Evolutionary conservation across 64 coral and sea anemone species (phyloP), one percentile per base, ranked within the genome.

Genomic region (Orbicella faveolata): DNA sequence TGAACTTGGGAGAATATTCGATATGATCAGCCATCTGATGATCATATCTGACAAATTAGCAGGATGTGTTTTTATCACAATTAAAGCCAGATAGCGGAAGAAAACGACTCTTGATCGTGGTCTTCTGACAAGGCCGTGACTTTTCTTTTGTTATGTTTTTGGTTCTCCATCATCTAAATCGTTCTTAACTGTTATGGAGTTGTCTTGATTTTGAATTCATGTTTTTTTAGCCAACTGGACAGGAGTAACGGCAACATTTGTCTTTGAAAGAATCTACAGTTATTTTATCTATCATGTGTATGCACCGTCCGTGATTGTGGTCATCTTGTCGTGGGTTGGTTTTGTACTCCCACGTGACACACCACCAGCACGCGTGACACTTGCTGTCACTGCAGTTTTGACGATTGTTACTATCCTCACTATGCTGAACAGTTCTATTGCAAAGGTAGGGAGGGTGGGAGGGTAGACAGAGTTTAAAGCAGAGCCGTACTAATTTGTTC

Each of bases 241-340:
- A 23, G 89, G 89, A 0, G 36, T 94, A 26, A 91, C 59, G 11
- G 89, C 89, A 57, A 82, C 84, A 78, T 89, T 94, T 37, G 70
- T 53, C 9, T 87, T 94, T 87, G n/a, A 64, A 61, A 36, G 89
- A 20, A 94, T 85, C 48, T 94, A 75, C 75, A 94, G 93, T 73
- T 90, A 94, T 70, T 94, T 91, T 34, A 75, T 94, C 44, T 91
- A 88, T 54, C 73, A 94, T 75, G 93, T 84, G 0, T 94, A 94
- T 78, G 89, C 83, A 25, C 93, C 93, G 19, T 94, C 75, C 1
- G 77, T 83, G 6, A 91, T 94, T 53, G 81, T 94, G 14, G 93
- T 94, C 1, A 68, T 91, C 34, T 68, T 94, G 23, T 94, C 93
- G 5, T 94, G 93, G 93, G 65, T 94, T 11, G 77, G 83, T 9